Base-by-base conservation (phyloP, 2,113 vertebrate species). In the Amblyopsis rosae region DNA sequence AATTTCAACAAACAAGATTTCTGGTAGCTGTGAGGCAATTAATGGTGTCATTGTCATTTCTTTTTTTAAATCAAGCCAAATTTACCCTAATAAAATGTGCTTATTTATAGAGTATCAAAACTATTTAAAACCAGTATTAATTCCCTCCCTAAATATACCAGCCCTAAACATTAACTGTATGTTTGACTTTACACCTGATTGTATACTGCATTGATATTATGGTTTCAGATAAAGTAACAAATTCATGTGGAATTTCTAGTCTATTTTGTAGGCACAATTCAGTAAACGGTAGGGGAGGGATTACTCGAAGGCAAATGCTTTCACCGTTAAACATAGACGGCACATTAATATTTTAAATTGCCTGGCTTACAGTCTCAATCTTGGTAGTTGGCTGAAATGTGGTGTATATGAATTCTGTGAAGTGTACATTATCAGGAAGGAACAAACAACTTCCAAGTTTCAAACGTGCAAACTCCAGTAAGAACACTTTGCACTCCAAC, bases 51-150 rank as follows among this genome's bases (percentile, higher is more conserved):
- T 26, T 26, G 26, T 26, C 2, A 26, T 26, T 26, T 26, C 26
- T 26, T 26, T 3, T 26, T 26, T 26, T 26, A 26, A 26, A 26
- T 26, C 26, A 90, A 89, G 83, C 83, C 66, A 55, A 62, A 69
- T 54, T 80, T 72, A 48, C 62, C 59, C 67, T 59, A 68, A 75
- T 80, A 80, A 83, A 68, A 82, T 88, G 83, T 87, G 87, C 87
- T 90, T 81, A 77, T 78, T 80, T 51, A 81, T 67, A 79, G 72
- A 73, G 68, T 85, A 87, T 88, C 73, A 87, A 86, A 86, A 80
- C 74, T 84, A 61, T 73, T 65, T 56, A 50, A 61, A 80, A 55
- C 67, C 77, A 73, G 66, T 71, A 76, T 55, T 59, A 57, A 67
- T 62, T 63, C 13, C 11, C 13, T 16, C 54, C 57, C 54, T 70